Evolutionary conservation across 2,888 invertebrate species (phyloP), one percentile per base, ranked within the genome.

Genomic region (Branchipolynoe longqiensis): DNA sequence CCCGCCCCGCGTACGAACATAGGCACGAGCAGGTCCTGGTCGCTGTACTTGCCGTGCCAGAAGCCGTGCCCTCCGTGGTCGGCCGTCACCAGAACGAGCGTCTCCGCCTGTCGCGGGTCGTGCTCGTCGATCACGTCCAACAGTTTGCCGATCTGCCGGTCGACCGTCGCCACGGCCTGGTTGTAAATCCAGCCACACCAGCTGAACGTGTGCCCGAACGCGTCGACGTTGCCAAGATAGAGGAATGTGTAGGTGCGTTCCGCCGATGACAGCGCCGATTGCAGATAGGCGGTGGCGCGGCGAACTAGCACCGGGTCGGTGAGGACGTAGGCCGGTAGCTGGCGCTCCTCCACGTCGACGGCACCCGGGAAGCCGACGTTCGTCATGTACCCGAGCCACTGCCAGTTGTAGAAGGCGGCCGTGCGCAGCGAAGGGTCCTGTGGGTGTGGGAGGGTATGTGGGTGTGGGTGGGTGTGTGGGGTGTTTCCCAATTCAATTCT

Each of bases 81-180:
- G 2, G 85, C 58, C 28, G 25, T 85, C 22, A 85, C 28, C 22
- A 85, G 56, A 6, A 85, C 18, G 8, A 85, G 1, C 0, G 74
- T 28, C 25, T 85, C 78, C 28, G 78, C 62, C 3, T 41, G 33
- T n/a, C n/a, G n/a, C 31, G 58, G 28, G 18, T n/a, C 73, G 31
- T n/a, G 28, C n/a, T 83, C 74, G 1, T 85, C 85, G 6, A 86
- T 62, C 3, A 64, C 31, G 56, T 85, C 85, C n/a, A 86, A 69
- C 1, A 86, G 12, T 1, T 33, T 1, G 22, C 86, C 86, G 31
- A 86, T 74, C 33, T 83, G 78, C 28, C 36, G n/a, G 41, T 86
- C 86, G 1, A 48, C 69, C 22, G n/a, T 22, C n/a, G 40, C 54
- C 8, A 86, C 82, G 4, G 31, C 38, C 22, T n/a, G 18, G 8